Percentiles rank a stretch among this genome's conserved stretches.
These are phyloP conservation scores for Clamator glandarius DNA, from an alignment of 2,797 vertebrate genomes.

Conservation along the genomic window DNA sequence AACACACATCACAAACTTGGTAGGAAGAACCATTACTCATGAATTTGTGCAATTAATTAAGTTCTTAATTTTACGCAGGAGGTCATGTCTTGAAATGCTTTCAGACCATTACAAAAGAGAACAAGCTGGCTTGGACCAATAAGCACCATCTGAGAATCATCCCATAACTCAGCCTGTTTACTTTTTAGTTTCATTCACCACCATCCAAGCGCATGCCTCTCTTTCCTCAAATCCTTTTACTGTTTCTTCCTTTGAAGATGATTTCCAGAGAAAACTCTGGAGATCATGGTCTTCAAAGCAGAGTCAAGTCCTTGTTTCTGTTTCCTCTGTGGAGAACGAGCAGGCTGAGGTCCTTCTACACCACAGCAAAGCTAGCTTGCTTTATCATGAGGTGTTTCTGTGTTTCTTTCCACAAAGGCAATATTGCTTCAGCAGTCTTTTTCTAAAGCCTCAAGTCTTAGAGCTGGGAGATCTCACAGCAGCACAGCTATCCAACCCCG, in stretches of 20 bases:
- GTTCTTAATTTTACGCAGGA: constrained; percentile 15
- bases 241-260: not conserved
- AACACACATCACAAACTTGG: not conserved
- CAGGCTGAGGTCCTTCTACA: not conserved
- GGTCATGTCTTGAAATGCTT: constrained; percentile 11
- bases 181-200: not conserved
- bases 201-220: not conserved
- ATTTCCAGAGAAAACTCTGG: not conserved
- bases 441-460: not conserved
- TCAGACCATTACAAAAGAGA: constrained; percentile 17
- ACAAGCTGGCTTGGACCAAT: constrained; percentile 11
- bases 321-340: not conserved
- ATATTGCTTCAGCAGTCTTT: not conserved
- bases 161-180: not conserved
- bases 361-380: not conserved
- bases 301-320: not conserved
- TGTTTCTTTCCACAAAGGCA: not conserved
- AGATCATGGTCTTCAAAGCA: not conserved
- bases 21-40: not conserved
- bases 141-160: constrained; percentile 32
- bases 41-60: constrained; percentile 10
- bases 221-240: not conserved
- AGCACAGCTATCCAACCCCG: not conserved
- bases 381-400: not conserved
- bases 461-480: not conserved